These are phyloP conservation scores for Protula sp. DNA, from an alignment of 2,888 invertebrate species.

Conservation along the genomic window DNA sequence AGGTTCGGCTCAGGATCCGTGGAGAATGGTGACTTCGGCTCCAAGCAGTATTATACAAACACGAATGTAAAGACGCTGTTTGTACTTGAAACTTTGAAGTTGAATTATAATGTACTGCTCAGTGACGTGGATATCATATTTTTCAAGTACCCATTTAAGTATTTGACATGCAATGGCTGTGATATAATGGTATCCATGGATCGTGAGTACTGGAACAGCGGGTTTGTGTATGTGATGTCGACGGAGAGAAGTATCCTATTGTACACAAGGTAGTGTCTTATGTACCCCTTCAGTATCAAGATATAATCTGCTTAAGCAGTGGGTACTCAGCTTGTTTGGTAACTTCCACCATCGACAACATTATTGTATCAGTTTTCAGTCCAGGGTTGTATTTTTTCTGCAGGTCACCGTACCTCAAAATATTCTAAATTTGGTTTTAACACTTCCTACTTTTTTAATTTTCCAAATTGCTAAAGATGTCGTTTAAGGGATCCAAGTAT, in stretches of 20 bases:
- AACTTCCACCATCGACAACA: too few relatives aligned
- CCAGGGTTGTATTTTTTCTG: too few relatives aligned
- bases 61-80: conserved; percentile 23
- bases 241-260: conserved; percentile 7
- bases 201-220: conserved; percentile 18
- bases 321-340: too few relatives aligned
- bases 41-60: conserved; percentile 11
- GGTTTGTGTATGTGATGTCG: conserved; percentile 18
- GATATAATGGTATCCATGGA: conserved; percentile 23
- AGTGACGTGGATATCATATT: conserved; percentile 21
- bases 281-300: too few relatives aligned
- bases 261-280: conserved; percentile 12
- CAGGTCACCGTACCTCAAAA: too few relatives aligned
- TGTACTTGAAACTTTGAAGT: conserved; percentile 14
- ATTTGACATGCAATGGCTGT: conserved; percentile 17
- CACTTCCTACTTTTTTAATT: too few relatives aligned
- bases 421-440: too few relatives aligned
- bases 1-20: too few relatives aligned
- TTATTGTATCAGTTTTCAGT: too few relatives aligned
- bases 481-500: too few relatives aligned
- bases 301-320: too few relatives aligned
- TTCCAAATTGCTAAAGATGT: too few relatives aligned
- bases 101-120: conserved; percentile 14
- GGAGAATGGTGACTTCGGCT: conserved; percentile 12
- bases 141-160: conserved; percentile 21